Percentiles rank a stretch among this genome's conserved stretches.
These are phyloP conservation scores for Sciurus carolinensis DNA, from an alignment of 2,797 vertebrate species.

Conservation along the genomic window DNA sequence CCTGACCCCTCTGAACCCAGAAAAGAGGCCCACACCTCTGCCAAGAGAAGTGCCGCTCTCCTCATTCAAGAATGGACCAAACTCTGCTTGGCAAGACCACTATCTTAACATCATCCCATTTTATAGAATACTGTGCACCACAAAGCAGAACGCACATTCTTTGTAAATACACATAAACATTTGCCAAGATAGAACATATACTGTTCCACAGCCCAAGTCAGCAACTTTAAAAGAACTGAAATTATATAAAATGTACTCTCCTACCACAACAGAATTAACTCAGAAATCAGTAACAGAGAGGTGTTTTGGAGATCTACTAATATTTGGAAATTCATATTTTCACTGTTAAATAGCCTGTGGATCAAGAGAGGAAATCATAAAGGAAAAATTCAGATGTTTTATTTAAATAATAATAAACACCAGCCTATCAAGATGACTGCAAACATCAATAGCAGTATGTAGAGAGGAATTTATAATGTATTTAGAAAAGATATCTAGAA, in stretches of 20 bases:
- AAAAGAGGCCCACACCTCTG: not conserved
- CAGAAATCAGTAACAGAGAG: not conserved
- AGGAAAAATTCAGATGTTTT: not conserved
- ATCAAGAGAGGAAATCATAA: slow-evolving; percentile 27
- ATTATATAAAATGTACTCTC: not conserved
- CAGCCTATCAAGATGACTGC: not conserved
- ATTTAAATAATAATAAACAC: slow-evolving; percentile 3
- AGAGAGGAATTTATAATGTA: not conserved
- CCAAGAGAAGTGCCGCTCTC: not conserved
- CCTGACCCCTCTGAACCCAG: not conserved
- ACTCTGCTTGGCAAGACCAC: not conserved
- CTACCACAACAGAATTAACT: not conserved
- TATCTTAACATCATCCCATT: not conserved
- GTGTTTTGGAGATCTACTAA: slow-evolving; percentile 13
- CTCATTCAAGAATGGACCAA: not conserved
- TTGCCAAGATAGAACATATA: not conserved
- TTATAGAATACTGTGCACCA: not conserved
- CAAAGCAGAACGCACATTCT: not conserved
- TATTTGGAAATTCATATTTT: slow-evolving; percentile 13
- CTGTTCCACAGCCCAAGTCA: not conserved
- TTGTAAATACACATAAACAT: not conserved
- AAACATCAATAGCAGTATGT: not conserved
- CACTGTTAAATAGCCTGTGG: not conserved
- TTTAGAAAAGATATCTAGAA: not conserved
- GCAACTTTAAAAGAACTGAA: not conserved